phyloP scores from a whole-genome alignment of 2,888 invertebrate species.

The Digitonthophagus gazella region DNA sequence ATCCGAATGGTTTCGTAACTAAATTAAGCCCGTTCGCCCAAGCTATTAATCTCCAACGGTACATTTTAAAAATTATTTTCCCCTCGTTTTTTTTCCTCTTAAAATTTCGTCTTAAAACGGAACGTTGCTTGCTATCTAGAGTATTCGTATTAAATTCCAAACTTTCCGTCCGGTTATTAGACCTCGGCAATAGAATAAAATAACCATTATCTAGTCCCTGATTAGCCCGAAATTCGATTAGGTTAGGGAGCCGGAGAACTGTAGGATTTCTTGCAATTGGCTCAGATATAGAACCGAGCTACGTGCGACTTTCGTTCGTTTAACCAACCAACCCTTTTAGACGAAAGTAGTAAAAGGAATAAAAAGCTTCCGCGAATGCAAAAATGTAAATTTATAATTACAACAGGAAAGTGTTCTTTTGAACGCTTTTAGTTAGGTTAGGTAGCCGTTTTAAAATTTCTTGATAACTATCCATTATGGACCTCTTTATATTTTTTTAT shows the following conservation, averaged over 20 bases:
- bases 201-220: constrained; percentile 26
- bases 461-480: no score
- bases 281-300: background rate
- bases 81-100: background rate
- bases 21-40: background rate
- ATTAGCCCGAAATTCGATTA: constrained; percentile 26
- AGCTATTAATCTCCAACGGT: background rate
- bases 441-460: no score
- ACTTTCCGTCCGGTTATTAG: constrained; percentile 14
- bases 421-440: no score
- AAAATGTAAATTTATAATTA: no score
- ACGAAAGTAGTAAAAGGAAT: no score
- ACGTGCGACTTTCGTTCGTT: background rate
- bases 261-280: background rate
- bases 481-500: no score
- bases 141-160: background rate
- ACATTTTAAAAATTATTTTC: background rate
- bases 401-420: no score
- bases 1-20: background rate
- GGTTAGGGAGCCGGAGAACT: constrained; percentile 1
- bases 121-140: background rate
- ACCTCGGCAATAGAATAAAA: constrained; percentile 26
- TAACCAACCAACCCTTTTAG: no score
- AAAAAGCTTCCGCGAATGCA: no score
- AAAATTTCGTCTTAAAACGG: background rate